These are phyloP conservation scores for Sapajus apella DNA, from an alignment of 2,113 vertebrate species.

Conservation along the genomic window DNA sequence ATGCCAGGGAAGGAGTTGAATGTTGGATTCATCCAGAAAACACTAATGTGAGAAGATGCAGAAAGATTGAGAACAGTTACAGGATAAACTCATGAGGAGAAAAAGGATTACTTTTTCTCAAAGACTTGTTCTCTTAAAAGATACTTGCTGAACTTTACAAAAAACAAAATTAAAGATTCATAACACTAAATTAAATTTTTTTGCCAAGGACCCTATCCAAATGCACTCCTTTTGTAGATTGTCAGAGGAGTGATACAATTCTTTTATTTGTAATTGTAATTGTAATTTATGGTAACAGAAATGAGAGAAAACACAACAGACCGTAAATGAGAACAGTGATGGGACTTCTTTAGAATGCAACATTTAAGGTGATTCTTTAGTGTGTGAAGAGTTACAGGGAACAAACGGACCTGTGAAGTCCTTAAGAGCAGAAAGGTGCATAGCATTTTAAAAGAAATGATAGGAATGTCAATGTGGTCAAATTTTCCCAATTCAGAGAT, in stretches of 20 bases:
- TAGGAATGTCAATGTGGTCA: neutral
- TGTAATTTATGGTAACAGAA: neutral
- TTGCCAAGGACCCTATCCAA: neutral
- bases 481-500: neutral
- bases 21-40: neutral
- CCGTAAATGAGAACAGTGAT: neutral
- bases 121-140: neutral
- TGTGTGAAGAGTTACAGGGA: neutral
- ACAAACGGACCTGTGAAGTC: neutral
- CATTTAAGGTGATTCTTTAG: neutral
- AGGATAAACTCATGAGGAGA: neutral
- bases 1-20: neutral
- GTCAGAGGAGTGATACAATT: neutral
- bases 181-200: neutral
- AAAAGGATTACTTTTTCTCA: neutral
- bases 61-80: neutral
- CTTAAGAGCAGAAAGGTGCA: neutral
- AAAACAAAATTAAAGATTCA: neutral
- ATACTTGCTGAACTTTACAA: neutral
- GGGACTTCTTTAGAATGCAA: neutral
- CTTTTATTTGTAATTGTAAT: neutral
- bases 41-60: neutral
- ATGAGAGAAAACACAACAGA: neutral
- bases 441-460: neutral
- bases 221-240: neutral